phyloP scores from a whole-genome alignment of 2,888 invertebrate genomes.

The Loripinus fragilis region DNA sequence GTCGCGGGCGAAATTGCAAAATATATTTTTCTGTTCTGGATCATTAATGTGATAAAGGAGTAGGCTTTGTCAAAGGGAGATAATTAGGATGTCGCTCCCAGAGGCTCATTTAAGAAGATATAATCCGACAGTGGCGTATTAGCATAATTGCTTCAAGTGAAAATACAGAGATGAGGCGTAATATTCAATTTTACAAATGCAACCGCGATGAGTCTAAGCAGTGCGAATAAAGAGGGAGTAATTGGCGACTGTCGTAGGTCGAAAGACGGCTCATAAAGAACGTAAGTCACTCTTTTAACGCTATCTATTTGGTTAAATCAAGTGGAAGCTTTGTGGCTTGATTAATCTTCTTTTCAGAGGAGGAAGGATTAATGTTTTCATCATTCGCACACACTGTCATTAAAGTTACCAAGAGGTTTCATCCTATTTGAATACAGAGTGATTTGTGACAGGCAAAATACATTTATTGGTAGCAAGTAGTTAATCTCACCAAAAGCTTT shows the following conservation, averaged over 20 bases:
- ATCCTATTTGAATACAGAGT: conserved; percentile 61
- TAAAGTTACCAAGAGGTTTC: conserved; percentile 25
- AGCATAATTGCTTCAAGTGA: conserved; percentile 56
- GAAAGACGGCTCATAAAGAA: conserved; percentile 50
- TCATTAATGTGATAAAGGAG: conserved; percentile 16
- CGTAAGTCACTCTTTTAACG: conserved; percentile 40
- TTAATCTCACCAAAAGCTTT: neutral
- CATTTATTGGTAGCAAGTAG: neutral
- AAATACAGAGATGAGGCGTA: conserved; percentile 50
- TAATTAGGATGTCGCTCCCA: conserved; percentile 34
- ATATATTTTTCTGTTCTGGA: conserved; percentile 15
- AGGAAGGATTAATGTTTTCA: conserved; percentile 26
- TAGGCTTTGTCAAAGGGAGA: conserved; percentile 37
- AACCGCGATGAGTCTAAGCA: conserved; percentile 29
- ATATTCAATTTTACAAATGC: conserved; percentile 50
- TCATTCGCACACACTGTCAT: conserved; percentile 52
- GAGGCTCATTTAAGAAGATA: conserved; percentile 42
- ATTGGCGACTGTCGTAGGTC: conserved; percentile 34
- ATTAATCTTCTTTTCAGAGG: conserved; percentile 29
- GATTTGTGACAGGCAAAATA: conserved; percentile 55
- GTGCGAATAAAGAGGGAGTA: conserved; percentile 5
- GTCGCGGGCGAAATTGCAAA: conserved; percentile 11
- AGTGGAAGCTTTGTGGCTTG: conserved; percentile 53
- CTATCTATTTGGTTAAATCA: conserved; percentile 59
- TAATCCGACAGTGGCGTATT: conserved; percentile 56